Conservation (phyloP, 1,140 invertebrate genomes). For the Lasioglossum baleicum region DNA sequence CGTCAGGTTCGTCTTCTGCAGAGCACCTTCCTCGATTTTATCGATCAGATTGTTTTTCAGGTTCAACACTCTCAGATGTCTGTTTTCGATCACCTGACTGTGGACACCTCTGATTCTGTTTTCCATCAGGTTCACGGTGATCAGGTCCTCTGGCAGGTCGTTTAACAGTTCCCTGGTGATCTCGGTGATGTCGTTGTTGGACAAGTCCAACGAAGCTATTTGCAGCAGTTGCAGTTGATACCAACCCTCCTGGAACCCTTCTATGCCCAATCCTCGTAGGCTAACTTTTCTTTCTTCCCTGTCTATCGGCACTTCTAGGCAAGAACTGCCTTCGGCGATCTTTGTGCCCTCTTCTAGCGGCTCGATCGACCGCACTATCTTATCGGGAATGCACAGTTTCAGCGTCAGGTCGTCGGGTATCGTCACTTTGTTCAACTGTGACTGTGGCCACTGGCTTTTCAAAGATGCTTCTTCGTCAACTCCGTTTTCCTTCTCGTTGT, state of each 20-base stretch:
- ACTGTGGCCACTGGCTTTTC: not conserved
- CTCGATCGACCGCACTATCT: constrained; percentile 51
- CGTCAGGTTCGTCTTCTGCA: constrained; percentile 50
- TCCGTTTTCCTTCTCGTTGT: not conserved
- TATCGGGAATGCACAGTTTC: constrained; percentile 58
- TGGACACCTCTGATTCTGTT: constrained; percentile 48
- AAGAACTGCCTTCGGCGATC: constrained; percentile 26
- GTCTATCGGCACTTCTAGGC: constrained; percentile 43
- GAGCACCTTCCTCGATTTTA: constrained; percentile 58
- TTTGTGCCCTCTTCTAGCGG: constrained; percentile 35
- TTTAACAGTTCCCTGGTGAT: constrained; percentile 65
- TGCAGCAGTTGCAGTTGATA: constrained; percentile 52
- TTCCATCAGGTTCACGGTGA: constrained; percentile 48
- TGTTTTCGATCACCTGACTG: constrained; percentile 59
- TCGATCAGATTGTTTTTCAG: constrained; percentile 58
- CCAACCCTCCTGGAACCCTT: constrained; percentile 65
- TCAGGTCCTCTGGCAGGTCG: constrained; percentile 56
- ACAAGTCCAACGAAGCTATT: constrained; percentile 53
- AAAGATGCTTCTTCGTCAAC: not conserved
- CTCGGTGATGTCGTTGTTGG: constrained; percentile 61
- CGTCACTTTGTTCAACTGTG: not conserved
- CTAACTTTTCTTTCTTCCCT: constrained; percentile 24
- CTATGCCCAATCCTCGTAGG: constrained; percentile 49
- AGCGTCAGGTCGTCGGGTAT: constrained; percentile 16
- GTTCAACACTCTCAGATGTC: constrained; percentile 49